Base-by-base conservation (phyloP, 2,113 vertebrate species). In the Dicrurus megarhynchus region DNA sequence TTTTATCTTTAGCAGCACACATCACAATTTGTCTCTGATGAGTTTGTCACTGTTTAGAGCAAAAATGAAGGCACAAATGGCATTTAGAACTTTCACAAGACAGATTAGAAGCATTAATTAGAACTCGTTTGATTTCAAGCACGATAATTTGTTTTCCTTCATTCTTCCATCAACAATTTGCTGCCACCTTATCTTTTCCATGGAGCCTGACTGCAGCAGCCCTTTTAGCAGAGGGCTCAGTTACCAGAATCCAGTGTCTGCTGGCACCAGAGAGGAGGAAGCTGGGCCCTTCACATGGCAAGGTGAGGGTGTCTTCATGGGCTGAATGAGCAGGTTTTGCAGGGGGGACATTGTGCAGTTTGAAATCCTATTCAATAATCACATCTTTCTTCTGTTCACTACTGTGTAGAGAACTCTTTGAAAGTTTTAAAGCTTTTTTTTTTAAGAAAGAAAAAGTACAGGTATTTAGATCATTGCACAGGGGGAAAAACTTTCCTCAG, bases 21-120 rank as follows among this genome's bases (percentile, higher is more conserved):
- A 55, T 39, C 26, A 21, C 50, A 84, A 44, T 82, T 88, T 86
- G 82, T 77, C 76, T 78, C 65, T 73, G 63, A 90, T 47, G 88
- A 85, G 92, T 94, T 70, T 87, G 76, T 64, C 91, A 79, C 53
- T 81, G 56, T 76, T 68, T 56, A 68, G 85, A 92, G 78, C 39
- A 83, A 95, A 78, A 88, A 70, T 14, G 65, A 91, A 80, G 39
- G 49, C 74, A 90, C 42, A 91, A 96, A 94, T 81, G 90, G 52
- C 87, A 93, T 95, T 93, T 76, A 49, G 93, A 92, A 94, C 74
- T 93, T 95, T 53, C 71, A 78, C 75, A 39, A 91, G 39, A 63
- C 49, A 91, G 80, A 94, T 96, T 91, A 97, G 95, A 96, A 5
- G 30, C 50, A 76, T 85, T 96, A 94, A 96, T 75, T 86, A 94